phyloP scores from a whole-genome alignment of 2,888 invertebrate species.

The Rhynchonema sp. region DNA sequence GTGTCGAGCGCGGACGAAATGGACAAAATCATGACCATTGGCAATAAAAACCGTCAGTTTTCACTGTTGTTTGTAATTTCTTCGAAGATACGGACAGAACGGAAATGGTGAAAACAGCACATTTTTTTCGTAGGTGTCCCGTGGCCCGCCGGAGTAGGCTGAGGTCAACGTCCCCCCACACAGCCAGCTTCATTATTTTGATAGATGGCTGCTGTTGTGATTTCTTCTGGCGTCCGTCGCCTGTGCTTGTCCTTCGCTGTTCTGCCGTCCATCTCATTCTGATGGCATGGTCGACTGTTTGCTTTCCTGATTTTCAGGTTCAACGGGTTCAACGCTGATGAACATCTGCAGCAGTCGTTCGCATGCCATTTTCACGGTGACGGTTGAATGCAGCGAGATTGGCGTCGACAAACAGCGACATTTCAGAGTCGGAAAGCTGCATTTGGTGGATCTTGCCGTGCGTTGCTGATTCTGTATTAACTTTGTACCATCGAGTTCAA shows the following conservation, averaged over 20 bases:
- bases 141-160: no score
- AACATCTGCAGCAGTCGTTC: slow-evolving; percentile 73
- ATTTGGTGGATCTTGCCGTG: slow-evolving; percentile 88
- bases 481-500: no score
- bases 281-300: not conserved
- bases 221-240: no score
- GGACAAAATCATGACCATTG: slow-evolving; percentile 79
- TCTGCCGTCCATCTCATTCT: not conserved
- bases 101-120: no score
- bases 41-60: slow-evolving; percentile 71
- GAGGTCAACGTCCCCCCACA: no score
- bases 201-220: no score
- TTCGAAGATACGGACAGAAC: no score
- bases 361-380: slow-evolving; percentile 94
- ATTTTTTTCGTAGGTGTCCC: no score
- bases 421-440: slow-evolving; percentile 82
- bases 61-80: not conserved
- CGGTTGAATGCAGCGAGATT: slow-evolving; percentile 77
- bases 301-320: slow-evolving; percentile 19
- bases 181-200: no score
- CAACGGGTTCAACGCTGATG: slow-evolving; percentile 83
- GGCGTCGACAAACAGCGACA: slow-evolving; percentile 61
- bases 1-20: slow-evolving; percentile 89
- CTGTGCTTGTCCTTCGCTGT: not conserved
- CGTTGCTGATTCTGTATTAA: not conserved